Base-by-base conservation (phyloP, 1,140 invertebrate species). In the Euglossa dilemma region DNA sequence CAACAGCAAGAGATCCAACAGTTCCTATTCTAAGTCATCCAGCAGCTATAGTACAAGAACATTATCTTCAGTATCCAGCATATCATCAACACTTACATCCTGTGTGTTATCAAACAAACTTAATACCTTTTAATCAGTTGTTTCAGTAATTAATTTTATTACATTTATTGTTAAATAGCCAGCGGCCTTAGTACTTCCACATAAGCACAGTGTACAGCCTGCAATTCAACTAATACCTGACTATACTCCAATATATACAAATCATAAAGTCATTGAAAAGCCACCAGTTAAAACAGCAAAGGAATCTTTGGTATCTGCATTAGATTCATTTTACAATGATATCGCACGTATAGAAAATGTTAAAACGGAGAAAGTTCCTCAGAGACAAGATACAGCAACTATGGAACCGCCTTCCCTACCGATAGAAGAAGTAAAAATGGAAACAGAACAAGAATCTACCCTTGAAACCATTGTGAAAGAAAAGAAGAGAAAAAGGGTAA, bases 311-410 rank as follows among this genome's bases (percentile, higher is more conserved):
- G 91, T 92, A 18, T 94, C 95, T 0, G 95, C 94, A 7, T 88
- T 96, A 23, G 94, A 95, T 91, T 95, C 95, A 7, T 96, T 96
- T 91, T 96, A 96, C 87, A 96, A 93, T 20, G 95, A 96, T 80
- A 95, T 96, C 45, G 95, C 95, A 8, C 93, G 95, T 20, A 93
- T 96, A 25, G 95, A 95, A 73, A 93, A 90, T 56, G 90, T 83
- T n/a, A 77, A 89, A 45, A 76, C 78, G 5, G 90, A 91, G 64
- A 71, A 67, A 23, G 57, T 59, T 20, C 66, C 66, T 50, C 77
- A 86, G 6, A 85, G 77, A 56, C 86, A 75, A 8, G 85, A 87
- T 20, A 23, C 14, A 1, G 1, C 25, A 6, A 50, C 43, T 0
- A 64, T 25, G 16, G 86, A 87, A 36, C 59, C 61, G 2, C 16